Conservation (phyloP, 2,797 vertebrate genomes). For the Eremophila alpestris region DNA sequence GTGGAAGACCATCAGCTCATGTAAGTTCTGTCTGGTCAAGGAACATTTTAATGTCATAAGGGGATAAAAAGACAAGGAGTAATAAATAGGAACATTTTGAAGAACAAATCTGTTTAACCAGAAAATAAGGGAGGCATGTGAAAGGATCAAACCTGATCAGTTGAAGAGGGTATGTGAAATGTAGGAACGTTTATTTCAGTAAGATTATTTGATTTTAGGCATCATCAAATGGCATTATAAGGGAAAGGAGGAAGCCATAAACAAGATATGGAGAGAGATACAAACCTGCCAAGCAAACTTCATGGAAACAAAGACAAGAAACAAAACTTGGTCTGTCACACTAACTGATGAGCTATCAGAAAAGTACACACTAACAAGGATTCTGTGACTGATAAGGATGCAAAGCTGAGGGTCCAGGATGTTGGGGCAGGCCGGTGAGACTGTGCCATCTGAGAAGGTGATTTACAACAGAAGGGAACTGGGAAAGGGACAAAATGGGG, state of each 20-base stretch:
- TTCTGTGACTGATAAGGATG: not conserved
- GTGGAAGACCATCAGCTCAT: fast-evolving
- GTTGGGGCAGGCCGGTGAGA: not conserved
- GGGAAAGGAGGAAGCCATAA: not conserved
- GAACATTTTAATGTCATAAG: not conserved
- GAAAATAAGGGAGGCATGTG: not conserved
- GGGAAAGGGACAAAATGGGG: not conserved
- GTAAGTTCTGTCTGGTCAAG: not conserved
- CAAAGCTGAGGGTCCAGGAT: not conserved
- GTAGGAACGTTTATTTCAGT: not conserved
- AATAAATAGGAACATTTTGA: not conserved
- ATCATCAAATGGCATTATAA: not conserved
- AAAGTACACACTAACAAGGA: not conserved
- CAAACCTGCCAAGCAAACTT: not conserved
- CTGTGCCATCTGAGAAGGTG: not conserved
- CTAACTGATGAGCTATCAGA: not conserved
- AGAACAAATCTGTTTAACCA: not conserved
- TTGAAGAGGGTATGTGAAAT: not conserved
- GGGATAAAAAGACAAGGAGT: not conserved
- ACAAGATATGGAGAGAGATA: not conserved
- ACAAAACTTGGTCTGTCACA: not conserved
- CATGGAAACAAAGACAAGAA: not conserved
- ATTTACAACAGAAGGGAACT: not conserved
- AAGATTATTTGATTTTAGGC: not conserved
- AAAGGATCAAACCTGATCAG: not conserved